phyloP scores from a whole-genome alignment of 2,888 invertebrate genomes.

The Merodon equestris region DNA sequence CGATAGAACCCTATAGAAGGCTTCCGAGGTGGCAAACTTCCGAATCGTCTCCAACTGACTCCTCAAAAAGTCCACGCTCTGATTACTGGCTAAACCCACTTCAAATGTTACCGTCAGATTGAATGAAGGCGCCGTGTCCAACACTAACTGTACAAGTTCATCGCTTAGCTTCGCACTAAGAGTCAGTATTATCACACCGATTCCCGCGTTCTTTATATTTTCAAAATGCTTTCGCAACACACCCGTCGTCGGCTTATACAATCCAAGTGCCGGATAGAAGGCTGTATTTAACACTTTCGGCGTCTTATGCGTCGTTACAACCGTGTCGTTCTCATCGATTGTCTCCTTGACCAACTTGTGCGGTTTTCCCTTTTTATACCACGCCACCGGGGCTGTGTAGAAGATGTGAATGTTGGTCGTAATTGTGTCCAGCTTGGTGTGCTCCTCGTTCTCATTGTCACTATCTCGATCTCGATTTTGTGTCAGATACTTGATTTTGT shows the following conservation, averaged over 20 bases:
- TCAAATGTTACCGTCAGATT: conserved; percentile 82
- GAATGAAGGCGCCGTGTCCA: conserved; percentile 79
- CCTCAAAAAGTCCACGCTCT: conserved; percentile 79
- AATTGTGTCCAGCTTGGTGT: conserved; percentile 72
- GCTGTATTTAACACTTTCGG: conserved; percentile 75
- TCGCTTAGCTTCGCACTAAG: conserved; percentile 76
- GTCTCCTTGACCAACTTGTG: conserved; percentile 56
- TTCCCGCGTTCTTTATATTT: conserved; percentile 81
- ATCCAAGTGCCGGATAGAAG: conserved; percentile 77
- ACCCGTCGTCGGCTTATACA: conserved; percentile 75
- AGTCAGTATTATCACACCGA: conserved; percentile 82
- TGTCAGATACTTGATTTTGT: conserved; percentile 75
- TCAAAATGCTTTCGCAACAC: conserved; percentile 82
- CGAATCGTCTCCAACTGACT: conserved; percentile 77
- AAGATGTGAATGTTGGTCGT: conserved; percentile 77
- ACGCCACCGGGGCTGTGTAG: conserved; percentile 76
- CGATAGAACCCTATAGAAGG: conserved; percentile 77
- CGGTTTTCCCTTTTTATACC: conserved; percentile 76
- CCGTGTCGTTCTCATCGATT: conserved; percentile 59
- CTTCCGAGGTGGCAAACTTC: conserved; percentile 71
- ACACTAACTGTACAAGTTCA: conserved; percentile 77
- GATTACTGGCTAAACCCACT: conserved; percentile 81
- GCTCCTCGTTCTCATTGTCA: conserved; percentile 71
- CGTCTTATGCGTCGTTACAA: conserved; percentile 70
- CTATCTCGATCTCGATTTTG: conserved; percentile 72